phyloP scores from a whole-genome alignment of 2,888 invertebrate genomes.

The Odiellus spinosus region DNA sequence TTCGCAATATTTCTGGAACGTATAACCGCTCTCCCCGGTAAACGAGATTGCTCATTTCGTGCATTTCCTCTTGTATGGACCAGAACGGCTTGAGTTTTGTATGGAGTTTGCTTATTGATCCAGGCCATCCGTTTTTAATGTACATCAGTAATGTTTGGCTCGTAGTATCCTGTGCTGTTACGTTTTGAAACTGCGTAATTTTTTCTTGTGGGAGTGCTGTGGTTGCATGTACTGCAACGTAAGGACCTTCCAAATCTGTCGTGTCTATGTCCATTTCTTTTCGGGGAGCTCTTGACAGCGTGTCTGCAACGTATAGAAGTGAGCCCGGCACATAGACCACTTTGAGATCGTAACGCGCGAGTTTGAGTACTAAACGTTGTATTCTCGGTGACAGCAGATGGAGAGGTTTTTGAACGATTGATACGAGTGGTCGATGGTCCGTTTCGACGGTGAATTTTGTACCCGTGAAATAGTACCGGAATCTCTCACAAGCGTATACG shows the following conservation, averaged over 20 bases:
- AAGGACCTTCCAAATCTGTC: background rate
- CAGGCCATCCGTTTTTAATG: conserved; percentile 1
- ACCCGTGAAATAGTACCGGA: background rate
- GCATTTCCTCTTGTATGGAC: conserved; percentile 1
- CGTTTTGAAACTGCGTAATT: background rate
- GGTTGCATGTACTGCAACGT: background rate
- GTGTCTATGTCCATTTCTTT: background rate
- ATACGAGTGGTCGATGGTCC: conserved; percentile 28
- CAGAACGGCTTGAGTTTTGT: background rate
- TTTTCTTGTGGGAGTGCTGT: background rate
- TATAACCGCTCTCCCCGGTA: conserved; percentile 2
- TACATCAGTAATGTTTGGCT: background rate
- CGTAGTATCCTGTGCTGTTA: background rate
- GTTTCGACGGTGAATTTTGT: conserved; percentile 24
- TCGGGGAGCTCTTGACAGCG: conserved; percentile 14
- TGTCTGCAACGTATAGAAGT: conserved; percentile 17
- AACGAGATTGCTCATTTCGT: background rate
- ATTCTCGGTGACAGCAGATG: conserved; percentile 26
- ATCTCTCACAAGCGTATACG: no score
- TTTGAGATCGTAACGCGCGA: conserved; percentile 3
- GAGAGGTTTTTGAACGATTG: conserved; percentile 25
- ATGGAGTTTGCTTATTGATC: background rate
- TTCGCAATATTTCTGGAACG: conserved; percentile 1
- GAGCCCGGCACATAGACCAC: conserved; percentile 12
- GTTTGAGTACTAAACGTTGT: conserved; percentile 24